Percentiles rank a stretch among this genome's conserved stretches.
These are phyloP conservation scores for Tineola bisselliella DNA, from an alignment of 2,888 invertebrate genomes.

Conservation along the genomic window DNA sequence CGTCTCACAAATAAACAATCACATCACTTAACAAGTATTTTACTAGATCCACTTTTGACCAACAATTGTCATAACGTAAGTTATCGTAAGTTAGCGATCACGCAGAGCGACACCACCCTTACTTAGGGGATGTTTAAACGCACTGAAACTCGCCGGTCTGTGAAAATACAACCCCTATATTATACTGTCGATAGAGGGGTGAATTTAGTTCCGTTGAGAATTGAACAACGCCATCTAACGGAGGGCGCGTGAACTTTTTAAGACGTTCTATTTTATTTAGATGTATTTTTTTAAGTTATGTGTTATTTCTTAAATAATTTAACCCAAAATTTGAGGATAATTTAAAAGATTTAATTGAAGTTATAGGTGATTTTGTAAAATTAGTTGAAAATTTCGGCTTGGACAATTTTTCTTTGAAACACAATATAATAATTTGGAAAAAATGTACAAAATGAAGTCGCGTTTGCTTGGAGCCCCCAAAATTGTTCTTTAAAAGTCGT, in stretches of 20 bases:
- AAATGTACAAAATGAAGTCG: background rate
- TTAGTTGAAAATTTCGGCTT: too few species aligned
- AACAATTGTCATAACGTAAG: background rate
- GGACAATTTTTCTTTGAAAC: too few species aligned
- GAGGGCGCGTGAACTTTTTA: background rate
- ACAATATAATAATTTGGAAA: too few species aligned
- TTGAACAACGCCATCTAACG: background rate
- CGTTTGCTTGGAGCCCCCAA: background rate
- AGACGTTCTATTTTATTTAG: too few species aligned
- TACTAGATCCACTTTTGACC: background rate
- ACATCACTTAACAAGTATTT: background rate
- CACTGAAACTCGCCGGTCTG: conserved; percentile 1
- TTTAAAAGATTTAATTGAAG: too few species aligned
- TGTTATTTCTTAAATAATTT: too few species aligned
- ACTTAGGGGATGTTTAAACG: background rate
- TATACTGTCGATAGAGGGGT: background rate
- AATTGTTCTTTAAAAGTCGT: conserved; percentile 1
- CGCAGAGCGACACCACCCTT: background rate
- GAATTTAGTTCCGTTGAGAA: background rate
- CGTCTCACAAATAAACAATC: background rate
- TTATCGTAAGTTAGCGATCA: background rate
- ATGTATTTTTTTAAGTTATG: too few species aligned
- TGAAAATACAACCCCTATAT: background rate
- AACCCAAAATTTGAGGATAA: too few species aligned
- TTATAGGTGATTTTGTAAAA: too few species aligned